Base-by-base conservation (phyloP, 2,113 vertebrate species). In the Noctilio leporinus region DNA sequence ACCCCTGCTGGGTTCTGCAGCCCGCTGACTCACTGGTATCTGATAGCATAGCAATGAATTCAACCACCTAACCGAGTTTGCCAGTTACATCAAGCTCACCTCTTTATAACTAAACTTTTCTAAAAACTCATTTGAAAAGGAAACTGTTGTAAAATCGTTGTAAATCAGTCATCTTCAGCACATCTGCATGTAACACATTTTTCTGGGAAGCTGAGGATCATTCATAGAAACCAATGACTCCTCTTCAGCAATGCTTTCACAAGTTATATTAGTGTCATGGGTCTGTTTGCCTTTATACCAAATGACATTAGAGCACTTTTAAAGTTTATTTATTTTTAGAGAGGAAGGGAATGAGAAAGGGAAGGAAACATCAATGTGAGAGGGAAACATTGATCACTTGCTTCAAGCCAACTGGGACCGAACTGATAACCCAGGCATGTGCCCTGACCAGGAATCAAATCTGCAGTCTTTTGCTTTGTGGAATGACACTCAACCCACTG, bases 131-230 rank as follows among this genome's bases (percentile, higher is more conserved):
- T 47, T 86, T 59, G 53, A n/a, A 51, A 83, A 96, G 53, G 15
- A 89, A 83, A 59, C 94, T 26, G 65, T 77, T 89, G 75, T 86
- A 47, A 65, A 82, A 89, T n/a, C 45, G n/a, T 91, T 76, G 81
- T 2, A 70, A n/a, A n/a, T n/a, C n/a, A n/a, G 12, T 69, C 16
- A 7, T 86, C 84, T 93, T 88, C 28, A 91, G 89, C 12, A 69
- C 40, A 69, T 84, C 64, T 80, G 72, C 22, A 47, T 77, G 11
- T 62, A 84, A 57, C n/a, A 86, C 47, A 75, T 10, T 57, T 55
- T 80, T 76, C 33, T 69, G 49, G 47, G 73, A 33, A 55, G 38
- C 28, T 51, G 55, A 94, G 55, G 82, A 38, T 55, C 57, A 55
- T 47, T 86, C 57, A 53, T 5, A 76, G 65, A 93, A 93, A 93